Conservation (phyloP, 1,140 invertebrate genomes). For the Drosophila sproati region DNA sequence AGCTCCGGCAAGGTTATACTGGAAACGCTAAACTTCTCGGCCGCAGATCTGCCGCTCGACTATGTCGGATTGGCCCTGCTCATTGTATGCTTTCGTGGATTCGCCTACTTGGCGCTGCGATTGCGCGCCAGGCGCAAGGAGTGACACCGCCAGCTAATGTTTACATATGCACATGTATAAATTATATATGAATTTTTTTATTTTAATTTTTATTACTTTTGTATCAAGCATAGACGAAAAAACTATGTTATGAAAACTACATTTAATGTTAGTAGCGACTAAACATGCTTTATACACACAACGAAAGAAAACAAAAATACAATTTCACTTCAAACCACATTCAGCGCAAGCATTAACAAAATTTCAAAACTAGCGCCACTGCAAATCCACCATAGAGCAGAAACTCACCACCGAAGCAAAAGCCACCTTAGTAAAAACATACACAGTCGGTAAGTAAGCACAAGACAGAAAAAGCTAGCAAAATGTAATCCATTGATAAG, state of each 20-base stretch:
- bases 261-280: slow-evolving; percentile 37
- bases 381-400: background rate
- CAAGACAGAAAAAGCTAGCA: background rate
- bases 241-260: slow-evolving; percentile 17
- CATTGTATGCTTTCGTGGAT: slow-evolving; percentile 90
- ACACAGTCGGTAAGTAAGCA: background rate
- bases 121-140: slow-evolving; percentile 86
- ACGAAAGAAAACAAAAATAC: background rate
- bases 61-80: slow-evolving; percentile 89
- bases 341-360: background rate
- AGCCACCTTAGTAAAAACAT: slow-evolving; percentile 12
- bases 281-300: slow-evolving; percentile 27
- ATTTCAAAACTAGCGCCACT: slow-evolving; percentile 29
- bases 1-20: slow-evolving; percentile 91
- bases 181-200: slow-evolving; percentile 27
- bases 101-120: slow-evolving; percentile 91
- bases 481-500: background rate
- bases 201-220: slow-evolving; percentile 47
- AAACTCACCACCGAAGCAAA: slow-evolving; percentile 21
- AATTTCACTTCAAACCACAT: background rate
- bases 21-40: slow-evolving; percentile 91
- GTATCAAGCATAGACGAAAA: slow-evolving; percentile 46
- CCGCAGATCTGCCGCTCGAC: slow-evolving; percentile 91
- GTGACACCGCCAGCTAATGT: slow-evolving; percentile 43
- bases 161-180: slow-evolving; percentile 18